These are phyloP conservation scores for Leucoptera coffeella DNA, from an alignment of 2,888 invertebrate species.

Conservation along the genomic window DNA sequence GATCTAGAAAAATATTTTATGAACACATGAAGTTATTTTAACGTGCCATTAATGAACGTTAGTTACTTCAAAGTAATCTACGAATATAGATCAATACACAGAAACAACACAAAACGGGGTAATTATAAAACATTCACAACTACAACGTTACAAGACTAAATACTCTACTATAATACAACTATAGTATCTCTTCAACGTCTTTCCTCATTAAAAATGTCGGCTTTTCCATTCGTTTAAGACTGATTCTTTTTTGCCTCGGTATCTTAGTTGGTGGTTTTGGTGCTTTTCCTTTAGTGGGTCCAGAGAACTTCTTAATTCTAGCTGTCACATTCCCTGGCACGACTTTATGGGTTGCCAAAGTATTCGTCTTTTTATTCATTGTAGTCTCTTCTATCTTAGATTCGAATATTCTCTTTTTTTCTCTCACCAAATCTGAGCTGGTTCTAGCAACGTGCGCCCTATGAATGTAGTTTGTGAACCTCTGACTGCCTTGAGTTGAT, in stretches of 20 bases:
- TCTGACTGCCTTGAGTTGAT: conserved; percentile 18
- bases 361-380: conserved; percentile 14
- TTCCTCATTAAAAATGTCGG: conserved; percentile 31
- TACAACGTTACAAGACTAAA: too few species aligned
- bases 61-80: too few species aligned
- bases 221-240: too few species aligned
- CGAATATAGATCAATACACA: too few species aligned
- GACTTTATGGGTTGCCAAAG: conserved; percentile 15
- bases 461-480: conserved; percentile 2
- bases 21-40: too few species aligned
- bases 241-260: conserved; percentile 17
- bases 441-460: conserved; percentile 2
- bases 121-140: neutral
- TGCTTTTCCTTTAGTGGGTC: conserved; percentile 16
- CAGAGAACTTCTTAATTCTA: conserved; percentile 35
- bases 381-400: conserved; percentile 17
- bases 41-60: too few species aligned
- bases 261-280: conserved; percentile 17
- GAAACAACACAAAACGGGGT: too few species aligned
- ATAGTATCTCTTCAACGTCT: conserved; percentile 34
- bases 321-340: conserved; percentile 33
- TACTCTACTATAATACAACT: too few species aligned
- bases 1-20: too few species aligned
- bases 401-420: conserved; percentile 30
- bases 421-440: conserved; percentile 16